Percentiles rank a stretch among this genome's conserved stretches.
Conservation (phyloP, 2,113 vertebrate species). For the Notiomystis cincta region DNA sequence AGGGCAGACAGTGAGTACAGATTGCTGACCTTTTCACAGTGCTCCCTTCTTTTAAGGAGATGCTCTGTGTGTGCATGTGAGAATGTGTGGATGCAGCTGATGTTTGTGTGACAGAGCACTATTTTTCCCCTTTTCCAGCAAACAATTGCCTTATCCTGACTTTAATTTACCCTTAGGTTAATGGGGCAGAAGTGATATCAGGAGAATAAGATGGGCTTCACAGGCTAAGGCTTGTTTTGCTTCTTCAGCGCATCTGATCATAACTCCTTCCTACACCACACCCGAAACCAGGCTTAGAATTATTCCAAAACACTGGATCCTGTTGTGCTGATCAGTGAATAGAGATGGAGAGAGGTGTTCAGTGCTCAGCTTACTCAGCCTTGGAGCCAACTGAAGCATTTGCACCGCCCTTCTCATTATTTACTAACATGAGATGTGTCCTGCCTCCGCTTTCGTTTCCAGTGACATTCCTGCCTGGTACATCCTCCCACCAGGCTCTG, state of each 20-base stretch:
- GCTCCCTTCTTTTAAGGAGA: not conserved
- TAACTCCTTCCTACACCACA: not conserved
- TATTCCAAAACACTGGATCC: not conserved
- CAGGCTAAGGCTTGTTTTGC: accelerated
- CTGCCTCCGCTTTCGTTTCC: not conserved
- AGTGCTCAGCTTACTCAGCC: not conserved
- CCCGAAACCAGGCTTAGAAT: not conserved
- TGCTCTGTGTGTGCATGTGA: not conserved
- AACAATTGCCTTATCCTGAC: not conserved
- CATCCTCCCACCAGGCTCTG: not conserved
- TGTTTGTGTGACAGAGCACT: not conserved
- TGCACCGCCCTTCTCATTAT: not conserved
- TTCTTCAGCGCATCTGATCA: not conserved
- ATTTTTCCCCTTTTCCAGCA: not conserved
- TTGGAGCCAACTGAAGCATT: not conserved
- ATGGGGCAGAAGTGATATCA: not conserved
- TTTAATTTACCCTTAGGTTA: not conserved
- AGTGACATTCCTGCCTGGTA: not conserved
- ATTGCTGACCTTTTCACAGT: not conserved
- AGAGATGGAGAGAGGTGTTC: not conserved
- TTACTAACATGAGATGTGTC: not conserved
- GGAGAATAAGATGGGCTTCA: not conserved
- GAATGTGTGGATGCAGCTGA: not conserved
- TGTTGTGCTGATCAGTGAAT: not conserved
- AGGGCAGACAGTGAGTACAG: not conserved